Conservation (phyloP, 2,113 vertebrate species). For the Bagarius yarrelli region DNA sequence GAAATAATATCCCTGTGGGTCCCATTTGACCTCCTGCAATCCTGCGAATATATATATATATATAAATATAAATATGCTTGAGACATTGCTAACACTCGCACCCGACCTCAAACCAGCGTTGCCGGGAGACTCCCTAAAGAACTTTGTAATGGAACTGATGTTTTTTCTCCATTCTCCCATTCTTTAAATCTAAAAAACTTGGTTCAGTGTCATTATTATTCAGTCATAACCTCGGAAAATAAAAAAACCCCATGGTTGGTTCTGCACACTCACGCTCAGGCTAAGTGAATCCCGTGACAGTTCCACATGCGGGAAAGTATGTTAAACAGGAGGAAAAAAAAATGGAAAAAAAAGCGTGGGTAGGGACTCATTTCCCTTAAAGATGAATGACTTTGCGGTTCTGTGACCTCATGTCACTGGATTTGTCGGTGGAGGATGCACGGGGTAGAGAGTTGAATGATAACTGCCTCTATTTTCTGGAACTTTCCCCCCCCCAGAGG, state of each 20-base stretch:
- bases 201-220: too few species aligned
- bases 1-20: constrained; percentile 33
- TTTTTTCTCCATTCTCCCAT: too few species aligned
- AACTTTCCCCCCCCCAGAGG: too few species aligned
- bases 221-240: background rate
- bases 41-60: too few species aligned
- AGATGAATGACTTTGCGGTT: constrained; percentile 30
- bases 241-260: constrained; percentile 2
- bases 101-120: too few species aligned
- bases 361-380: background rate
- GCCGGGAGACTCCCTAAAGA: too few species aligned
- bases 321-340: background rate
- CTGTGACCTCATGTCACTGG: constrained; percentile 22
- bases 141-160: too few species aligned
- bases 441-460: background rate
- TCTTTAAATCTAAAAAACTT: too few species aligned
- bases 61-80: background rate
- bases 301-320: background rate
- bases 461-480: constrained; percentile 13
- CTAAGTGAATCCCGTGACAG: constrained; percentile 15
- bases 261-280: constrained; percentile 14
- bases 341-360: background rate
- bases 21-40: constrained; percentile 48
- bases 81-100: too few species aligned
- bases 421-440: background rate